Evolutionary conservation across 2,797 vertebrate genomes (phyloP).

Genomic region (Nyctibius grandis): DNA sequence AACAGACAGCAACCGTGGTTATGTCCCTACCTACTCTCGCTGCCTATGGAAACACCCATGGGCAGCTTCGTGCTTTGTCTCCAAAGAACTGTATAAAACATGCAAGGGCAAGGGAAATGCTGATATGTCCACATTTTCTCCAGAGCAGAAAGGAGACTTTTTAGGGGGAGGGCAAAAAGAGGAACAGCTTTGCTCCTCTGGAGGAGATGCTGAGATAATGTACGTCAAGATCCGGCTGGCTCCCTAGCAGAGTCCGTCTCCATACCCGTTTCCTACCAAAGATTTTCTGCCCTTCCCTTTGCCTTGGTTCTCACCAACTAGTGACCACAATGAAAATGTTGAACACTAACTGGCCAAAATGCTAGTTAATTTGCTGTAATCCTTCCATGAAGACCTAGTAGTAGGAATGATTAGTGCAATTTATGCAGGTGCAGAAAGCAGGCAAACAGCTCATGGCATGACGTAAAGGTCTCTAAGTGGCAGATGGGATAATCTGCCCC

Average conservation of each 20-base stretch:
- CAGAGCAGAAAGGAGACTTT: not conserved
- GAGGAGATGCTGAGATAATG: not conserved
- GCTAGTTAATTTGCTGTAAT: not conserved
- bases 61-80: not conserved
- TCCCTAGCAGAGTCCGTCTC: not conserved
- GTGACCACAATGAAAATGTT: not conserved
- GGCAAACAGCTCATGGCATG: not conserved
- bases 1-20: not conserved
- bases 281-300: not conserved
- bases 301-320: not conserved
- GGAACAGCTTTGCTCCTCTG: not conserved
- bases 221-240: not conserved
- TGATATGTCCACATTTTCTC: rapidly evolving
- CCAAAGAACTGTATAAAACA: not conserved
- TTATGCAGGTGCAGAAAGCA: not conserved
- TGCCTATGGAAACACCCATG: rapidly evolving
- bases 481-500: not conserved
- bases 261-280: not conserved
- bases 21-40: not conserved
- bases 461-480: not conserved
- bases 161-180: not conserved
- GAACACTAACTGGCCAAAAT: not conserved
- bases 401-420: not conserved
- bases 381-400: not conserved
- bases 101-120: not conserved